These are phyloP conservation scores for Pitangus sulphuratus DNA, from an alignment of 2,797 vertebrate genomes.

Conservation along the genomic window DNA sequence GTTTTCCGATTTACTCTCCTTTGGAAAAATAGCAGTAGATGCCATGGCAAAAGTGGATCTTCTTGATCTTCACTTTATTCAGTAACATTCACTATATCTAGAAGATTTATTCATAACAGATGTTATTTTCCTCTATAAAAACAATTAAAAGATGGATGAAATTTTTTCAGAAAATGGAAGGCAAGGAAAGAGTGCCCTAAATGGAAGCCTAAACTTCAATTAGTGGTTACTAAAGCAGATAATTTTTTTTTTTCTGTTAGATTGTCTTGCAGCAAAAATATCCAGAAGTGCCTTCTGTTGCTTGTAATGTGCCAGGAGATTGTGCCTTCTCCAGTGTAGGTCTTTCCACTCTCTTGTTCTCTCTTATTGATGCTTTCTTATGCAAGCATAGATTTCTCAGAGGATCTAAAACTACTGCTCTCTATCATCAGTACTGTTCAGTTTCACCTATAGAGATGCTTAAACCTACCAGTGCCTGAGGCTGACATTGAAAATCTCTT, in stretches of 20 bases:
- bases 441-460: background rate
- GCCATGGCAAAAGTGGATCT: background rate
- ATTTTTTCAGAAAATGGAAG: background rate
- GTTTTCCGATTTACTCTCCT: background rate
- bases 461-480: constrained; percentile 6
- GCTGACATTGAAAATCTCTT: constrained; percentile 39
- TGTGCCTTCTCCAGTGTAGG: background rate
- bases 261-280: background rate
- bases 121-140: background rate
- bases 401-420: background rate
- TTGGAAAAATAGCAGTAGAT: background rate
- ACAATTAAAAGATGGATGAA: background rate
- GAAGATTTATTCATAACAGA: background rate
- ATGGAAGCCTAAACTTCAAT: background rate
- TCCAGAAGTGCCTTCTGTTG: background rate
- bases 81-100: background rate
- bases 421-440: background rate
- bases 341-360: background rate
- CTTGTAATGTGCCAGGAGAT: background rate
- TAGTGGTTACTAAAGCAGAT: background rate
- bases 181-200: background rate
- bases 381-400: background rate
- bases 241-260: background rate
- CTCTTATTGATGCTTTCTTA: background rate
- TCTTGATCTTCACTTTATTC: background rate